Conservation (phyloP, 1,140 invertebrate species). For the Melanaphis sacchari region DNA sequence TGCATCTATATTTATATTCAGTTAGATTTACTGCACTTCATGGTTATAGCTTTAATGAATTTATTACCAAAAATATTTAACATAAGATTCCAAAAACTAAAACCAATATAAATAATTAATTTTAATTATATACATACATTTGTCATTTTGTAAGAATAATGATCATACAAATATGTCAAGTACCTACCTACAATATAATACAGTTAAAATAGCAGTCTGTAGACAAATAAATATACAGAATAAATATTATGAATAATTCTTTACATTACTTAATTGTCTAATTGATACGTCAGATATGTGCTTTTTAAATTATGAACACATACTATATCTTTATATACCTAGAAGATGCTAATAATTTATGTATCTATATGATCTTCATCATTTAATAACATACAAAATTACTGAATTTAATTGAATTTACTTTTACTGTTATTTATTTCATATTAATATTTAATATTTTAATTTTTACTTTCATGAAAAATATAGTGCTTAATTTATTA, state of each 20-base stretch:
- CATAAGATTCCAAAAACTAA: not conserved
- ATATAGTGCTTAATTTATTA: not conserved
- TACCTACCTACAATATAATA: not conserved
- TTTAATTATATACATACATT: not conserved
- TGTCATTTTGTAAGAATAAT: not conserved
- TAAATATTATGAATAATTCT: not conserved
- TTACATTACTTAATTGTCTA: not conserved
- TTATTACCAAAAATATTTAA: not conserved
- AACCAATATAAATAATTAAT: not conserved
- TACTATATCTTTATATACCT: not conserved
- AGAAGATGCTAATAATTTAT: not conserved
- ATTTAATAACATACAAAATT: not conserved
- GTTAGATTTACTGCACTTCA: not conserved
- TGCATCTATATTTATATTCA: not conserved
- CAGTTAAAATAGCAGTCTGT: not conserved
- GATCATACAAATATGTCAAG: not conserved
- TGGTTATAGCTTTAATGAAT: not conserved
- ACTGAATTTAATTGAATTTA: not conserved
- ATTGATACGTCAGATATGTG: not conserved
- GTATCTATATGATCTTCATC: not conserved
- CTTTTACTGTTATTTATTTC: not conserved
- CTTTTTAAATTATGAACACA: not conserved
- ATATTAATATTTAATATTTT: not conserved
- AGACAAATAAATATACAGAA: not conserved
- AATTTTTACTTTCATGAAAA: not conserved